A percentile compares a stretch with the other conserved stretches of the same genome.
Conservation (phyloP, 2,113 vertebrate genomes). For the Amblyornis subalaris region DNA sequence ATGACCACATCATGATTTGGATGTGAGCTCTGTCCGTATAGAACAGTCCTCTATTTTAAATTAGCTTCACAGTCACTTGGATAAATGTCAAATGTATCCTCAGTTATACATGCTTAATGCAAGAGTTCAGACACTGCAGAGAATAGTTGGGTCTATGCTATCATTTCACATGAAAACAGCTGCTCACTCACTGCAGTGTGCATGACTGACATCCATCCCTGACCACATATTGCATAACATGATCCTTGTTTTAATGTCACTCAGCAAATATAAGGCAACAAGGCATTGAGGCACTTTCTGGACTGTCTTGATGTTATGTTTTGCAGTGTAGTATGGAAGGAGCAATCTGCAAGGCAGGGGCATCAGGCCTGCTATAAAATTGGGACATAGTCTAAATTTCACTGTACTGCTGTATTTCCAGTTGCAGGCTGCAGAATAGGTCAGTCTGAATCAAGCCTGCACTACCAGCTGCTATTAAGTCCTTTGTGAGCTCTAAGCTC, state of each 20-base stretch:
- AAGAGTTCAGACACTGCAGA: neutral
- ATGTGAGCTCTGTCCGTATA: neutral
- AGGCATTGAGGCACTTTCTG: neutral
- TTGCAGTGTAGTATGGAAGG: neutral
- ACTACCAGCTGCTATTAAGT: neutral
- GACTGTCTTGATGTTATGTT: rapidly evolving
- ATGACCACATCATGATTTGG: neutral
- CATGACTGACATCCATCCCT: neutral
- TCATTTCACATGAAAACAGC: neutral
- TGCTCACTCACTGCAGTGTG: neutral
- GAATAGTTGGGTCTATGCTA: neutral
- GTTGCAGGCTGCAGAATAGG: neutral
- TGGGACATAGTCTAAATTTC: neutral
- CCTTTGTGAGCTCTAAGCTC: neutral
- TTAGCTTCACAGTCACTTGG: neutral
- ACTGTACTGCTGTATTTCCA: neutral
- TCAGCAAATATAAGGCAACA: neutral
- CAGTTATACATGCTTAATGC: neutral
- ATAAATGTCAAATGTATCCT: neutral
- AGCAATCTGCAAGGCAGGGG: neutral
- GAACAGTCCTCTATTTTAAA: neutral
- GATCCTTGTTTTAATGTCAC: neutral
- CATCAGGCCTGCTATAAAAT: neutral
- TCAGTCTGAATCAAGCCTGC: neutral
- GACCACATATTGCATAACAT: neutral